Evolutionary conservation across 2,888 invertebrate species (phyloP), one percentile per base, ranked within the genome.

Genomic region (Phaonia tiefii): DNA sequence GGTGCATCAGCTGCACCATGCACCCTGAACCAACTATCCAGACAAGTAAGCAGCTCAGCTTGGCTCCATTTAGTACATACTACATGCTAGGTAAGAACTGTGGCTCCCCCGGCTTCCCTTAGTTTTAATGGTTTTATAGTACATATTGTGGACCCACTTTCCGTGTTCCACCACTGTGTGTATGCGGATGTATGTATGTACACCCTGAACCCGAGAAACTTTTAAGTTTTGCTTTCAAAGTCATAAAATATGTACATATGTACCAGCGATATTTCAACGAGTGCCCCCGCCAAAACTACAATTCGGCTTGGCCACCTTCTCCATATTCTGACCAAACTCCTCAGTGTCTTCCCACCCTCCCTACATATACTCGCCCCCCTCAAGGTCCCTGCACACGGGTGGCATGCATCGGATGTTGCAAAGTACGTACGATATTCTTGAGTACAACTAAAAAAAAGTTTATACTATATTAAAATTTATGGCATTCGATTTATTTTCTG

Each of bases 1-100:
- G 31, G 31, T 79, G 80, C 80, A 80, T 72, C 69, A 65, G 76
- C 67, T 80, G 67, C 72, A 31, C 31, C 31, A 72, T 72, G 78
- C 73, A 63, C 63, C 69, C 72, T 72, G 46, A 80, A 54, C 66
- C 42, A 60, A 8, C 10, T 10, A 44, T 10, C 44, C 44, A 11
- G 44, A n/a, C 44, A 2, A 44, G 10, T 54, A 31, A 31, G 54
- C 54, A 54, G 54, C 54, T 25, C 22, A 54, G 54, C 54, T 54
- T 22, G 4, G 46, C 11, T 5, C 25, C 25, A 31, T 31, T 5
- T 8, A 31, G 31, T 31, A 3, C 4, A 8, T 31, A 31, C 4
- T 31, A 31, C 8, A 31, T 31, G 31, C 31, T 8, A 31, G 31
- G 31, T 31, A 5, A 31, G 3, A 5, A 31, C 31, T 8, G 4